A percentile compares a stretch with the other conserved stretches of the same genome.
phyloP scores from a whole-genome alignment of 30 jellyfish, hydroid and myxozoan species.

The Aurelia coerulea region DNA sequence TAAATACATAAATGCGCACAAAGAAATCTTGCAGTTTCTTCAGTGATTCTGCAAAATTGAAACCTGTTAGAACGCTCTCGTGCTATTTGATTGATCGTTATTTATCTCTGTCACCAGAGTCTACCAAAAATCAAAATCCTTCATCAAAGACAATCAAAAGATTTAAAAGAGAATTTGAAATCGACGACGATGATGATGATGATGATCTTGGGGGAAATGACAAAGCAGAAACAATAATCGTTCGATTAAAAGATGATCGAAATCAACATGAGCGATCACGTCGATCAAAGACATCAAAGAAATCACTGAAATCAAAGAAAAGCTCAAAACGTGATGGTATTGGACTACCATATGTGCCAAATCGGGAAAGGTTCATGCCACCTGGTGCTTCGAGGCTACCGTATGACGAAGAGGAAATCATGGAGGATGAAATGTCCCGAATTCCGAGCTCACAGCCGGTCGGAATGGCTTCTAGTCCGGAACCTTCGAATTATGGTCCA shows the following conservation, averaged over 20 bases:
- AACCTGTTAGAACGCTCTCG: too few species aligned
- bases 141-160: slow-evolving; percentile 30
- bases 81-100: too few species aligned
- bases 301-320: neutral
- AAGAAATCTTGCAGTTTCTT: too few species aligned
- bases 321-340: slow-evolving; percentile 27
- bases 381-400: slow-evolving; percentile 17
- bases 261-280: slow-evolving; percentile 3
- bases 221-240: too few species aligned
- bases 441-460: slow-evolving; percentile 67
- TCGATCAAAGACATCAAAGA: slow-evolving; percentile 10
- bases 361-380: neutral
- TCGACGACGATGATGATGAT: slow-evolving; percentile 39
- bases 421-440: slow-evolving; percentile 67
- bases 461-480: slow-evolving; percentile 49
- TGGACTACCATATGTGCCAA: slow-evolving; percentile 64
- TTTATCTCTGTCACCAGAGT: neutral
- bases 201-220: neutral
- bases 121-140: neutral
- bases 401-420: slow-evolving; percentile 46
- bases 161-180: slow-evolving; percentile 48
- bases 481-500: slow-evolving; percentile 35
- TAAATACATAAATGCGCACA: too few species aligned
- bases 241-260: neutral
- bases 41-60: too few species aligned